These are phyloP conservation scores for Eupelmus urozonus DNA, from an alignment of 2,888 invertebrate species.

Conservation along the genomic window DNA sequence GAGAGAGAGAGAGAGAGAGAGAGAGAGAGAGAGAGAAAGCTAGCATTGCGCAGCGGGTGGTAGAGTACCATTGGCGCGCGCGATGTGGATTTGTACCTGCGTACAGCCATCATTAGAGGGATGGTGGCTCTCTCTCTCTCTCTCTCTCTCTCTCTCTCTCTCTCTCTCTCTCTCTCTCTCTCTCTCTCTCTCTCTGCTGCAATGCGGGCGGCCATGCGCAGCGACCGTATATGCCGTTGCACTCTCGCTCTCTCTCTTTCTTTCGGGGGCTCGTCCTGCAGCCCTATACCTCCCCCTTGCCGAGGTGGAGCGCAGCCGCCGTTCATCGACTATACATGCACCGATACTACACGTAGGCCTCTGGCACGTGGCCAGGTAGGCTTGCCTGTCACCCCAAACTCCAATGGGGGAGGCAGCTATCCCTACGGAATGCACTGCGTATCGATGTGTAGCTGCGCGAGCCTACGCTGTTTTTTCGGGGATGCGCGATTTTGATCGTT, in stretches of 20 bases:
- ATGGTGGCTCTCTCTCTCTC: constrained; percentile 75
- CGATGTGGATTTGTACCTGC: constrained; percentile 71
- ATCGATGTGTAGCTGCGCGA: constrained; percentile 10
- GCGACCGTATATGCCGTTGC: constrained; percentile 2
- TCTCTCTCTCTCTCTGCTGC: too few relatives aligned
- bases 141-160: too few relatives aligned
- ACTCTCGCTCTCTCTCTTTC: constrained; percentile 23
- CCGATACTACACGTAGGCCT: constrained; percentile 23
- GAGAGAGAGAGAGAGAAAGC: constrained; percentile 35
- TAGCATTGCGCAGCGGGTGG: not conserved
- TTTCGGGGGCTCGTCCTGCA: not conserved
- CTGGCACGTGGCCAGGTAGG: constrained; percentile 74
- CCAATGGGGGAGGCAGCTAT: too few relatives aligned
- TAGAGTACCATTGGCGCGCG: not conserved
- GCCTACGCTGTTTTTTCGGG: not conserved
- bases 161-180: too few relatives aligned
- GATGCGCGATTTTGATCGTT: too few relatives aligned
- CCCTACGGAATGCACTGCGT: too few relatives aligned
- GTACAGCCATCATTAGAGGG: constrained; percentile 74
- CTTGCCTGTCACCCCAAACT: constrained; percentile 69
- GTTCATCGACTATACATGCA: constrained; percentile 61
- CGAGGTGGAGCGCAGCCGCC: constrained; percentile 20
- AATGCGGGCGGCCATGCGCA: constrained; percentile 73
- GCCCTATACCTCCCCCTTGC: constrained; percentile 1
- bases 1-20: not conserved